These are phyloP conservation scores for Dilophus febrilis DNA, from an alignment of 2,888 invertebrate genomes.

Conservation along the genomic window DNA sequence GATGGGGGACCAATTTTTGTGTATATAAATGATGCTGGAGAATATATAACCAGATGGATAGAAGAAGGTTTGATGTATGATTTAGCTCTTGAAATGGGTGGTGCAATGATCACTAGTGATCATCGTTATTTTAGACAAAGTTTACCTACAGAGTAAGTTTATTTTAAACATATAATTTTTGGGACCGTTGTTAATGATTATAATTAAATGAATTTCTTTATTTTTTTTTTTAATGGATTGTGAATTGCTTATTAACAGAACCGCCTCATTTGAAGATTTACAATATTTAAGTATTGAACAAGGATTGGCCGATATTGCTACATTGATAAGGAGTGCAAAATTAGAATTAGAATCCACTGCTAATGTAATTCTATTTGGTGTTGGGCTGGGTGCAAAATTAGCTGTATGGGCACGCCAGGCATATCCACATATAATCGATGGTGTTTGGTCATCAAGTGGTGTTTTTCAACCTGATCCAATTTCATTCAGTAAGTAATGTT, in stretches of 20 bases:
- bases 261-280: conserved; percentile 5
- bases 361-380: conserved; percentile 7
- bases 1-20: conserved; percentile 13
- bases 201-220: too few species aligned
- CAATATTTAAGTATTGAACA: conserved; percentile 7
- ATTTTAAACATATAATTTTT: too few species aligned
- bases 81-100: conserved; percentile 3
- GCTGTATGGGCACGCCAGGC: conserved; percentile 6
- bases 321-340: conserved; percentile 2
- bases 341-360: not conserved
- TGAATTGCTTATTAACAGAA: too few species aligned
- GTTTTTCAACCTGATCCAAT: conserved; percentile 24
- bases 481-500: too few species aligned
- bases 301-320: conserved; percentile 6
- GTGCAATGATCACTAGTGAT: conserved; percentile 3
- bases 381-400: conserved; percentile 4
- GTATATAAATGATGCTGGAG: conserved; percentile 3
- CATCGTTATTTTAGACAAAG: conserved; percentile 5
- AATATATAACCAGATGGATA: conserved; percentile 2
- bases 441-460: conserved; percentile 8
- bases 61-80: conserved; percentile 6
- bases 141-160: conserved; percentile 3
- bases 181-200: too few species aligned
- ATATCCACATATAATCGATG: conserved; percentile 7
- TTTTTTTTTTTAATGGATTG: too few species aligned